Base-by-base conservation (phyloP, 2,797 vertebrate genomes). In the Mormyrops boulengeri region DNA sequence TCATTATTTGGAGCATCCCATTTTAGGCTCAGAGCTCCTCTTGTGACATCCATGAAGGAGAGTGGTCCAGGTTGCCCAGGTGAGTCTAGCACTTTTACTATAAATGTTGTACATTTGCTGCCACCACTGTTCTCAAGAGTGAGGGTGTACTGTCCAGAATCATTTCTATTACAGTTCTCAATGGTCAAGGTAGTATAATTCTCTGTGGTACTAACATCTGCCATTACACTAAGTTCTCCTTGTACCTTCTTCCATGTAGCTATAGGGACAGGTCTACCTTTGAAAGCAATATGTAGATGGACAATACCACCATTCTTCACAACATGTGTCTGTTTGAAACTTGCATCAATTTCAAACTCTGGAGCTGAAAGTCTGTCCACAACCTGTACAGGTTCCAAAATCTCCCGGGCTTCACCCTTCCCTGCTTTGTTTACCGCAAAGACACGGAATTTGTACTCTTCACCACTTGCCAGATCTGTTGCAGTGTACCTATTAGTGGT, bases 281-380 rank as follows among this genome's bases (percentile, higher is more conserved):
- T 97, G 93, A 97, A 99, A 89, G 97, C 94, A 91, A 99, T 95
- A 87, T 95, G 97, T 44, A 99, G 94, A 90, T 95, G 96, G 82
- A 98, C 97, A 89, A 95, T 97, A 90, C 95, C 94, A 89, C 97
- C 98, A 57, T 97, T 97, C 94, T 97, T 98, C 50, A 99, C 95
- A 93, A 99, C 96, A 91, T 99, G 98, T 47, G 97, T 99, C 93
- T 99, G 99, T 93, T 97, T 99, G 94, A 99, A 99, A 91, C 95
- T 96, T 88, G 98, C 98, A 88, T 99, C 98, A 0, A 99, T 99
- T 91, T 99, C 98, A 90, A 99, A 97, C 92, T 98, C 97, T 90
- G 99, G 99, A 50, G 97, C 95, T 73, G 95, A 95, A 57, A 98
- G 94, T 89, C 97, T 97, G 91, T 99, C 98, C 47, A 97, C 90